phyloP scores from a whole-genome alignment of 2,113 vertebrate species.

The Ancistrus triradiatus region DNA sequence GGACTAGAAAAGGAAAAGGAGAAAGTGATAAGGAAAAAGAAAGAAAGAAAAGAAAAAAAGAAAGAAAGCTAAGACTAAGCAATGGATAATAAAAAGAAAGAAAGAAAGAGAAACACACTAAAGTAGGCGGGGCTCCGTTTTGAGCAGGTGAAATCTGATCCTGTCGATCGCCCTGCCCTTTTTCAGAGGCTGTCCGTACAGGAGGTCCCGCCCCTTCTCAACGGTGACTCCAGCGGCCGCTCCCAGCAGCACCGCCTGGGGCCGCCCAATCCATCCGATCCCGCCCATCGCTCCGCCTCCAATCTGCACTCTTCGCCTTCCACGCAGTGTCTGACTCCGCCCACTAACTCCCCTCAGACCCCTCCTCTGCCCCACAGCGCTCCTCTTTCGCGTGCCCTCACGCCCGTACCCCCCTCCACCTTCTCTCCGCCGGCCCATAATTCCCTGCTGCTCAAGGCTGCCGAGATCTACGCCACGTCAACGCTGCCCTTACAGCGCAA shows the following conservation, averaged over 20 bases:
- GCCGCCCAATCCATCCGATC: constrained; percentile 43
- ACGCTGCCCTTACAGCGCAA: constrained; percentile 75
- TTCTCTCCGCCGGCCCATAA: constrained; percentile 51
- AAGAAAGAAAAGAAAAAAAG: too few species aligned
- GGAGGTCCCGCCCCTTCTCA: constrained; percentile 69
- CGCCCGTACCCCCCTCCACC: constrained; percentile 64
- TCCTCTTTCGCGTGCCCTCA: constrained; percentile 70
- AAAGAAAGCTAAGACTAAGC: too few species aligned
- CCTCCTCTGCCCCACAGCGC: constrained; percentile 71
- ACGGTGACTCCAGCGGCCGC: constrained; percentile 65
- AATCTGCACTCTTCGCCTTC: constrained; percentile 40
- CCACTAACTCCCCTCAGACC: constrained; percentile 66
- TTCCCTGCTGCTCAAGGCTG: constrained; percentile 56
- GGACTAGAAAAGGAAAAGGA: too few species aligned
- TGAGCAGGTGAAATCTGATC: too few species aligned
- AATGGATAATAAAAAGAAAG: too few species aligned
- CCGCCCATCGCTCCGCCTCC: constrained; percentile 23
- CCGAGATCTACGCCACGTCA: constrained; percentile 66
- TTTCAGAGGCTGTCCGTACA: constrained; percentile 72
- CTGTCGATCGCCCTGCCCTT: too few species aligned
- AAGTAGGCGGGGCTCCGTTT: too few species aligned
- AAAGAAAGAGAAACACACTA: too few species aligned
- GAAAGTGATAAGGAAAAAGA: too few species aligned
- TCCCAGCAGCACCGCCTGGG: constrained; percentile 53
- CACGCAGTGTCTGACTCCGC: constrained; percentile 60